These are phyloP conservation scores for Chaetops frenatus DNA, from an alignment of 2,113 vertebrate genomes.

Conservation along the genomic window DNA sequence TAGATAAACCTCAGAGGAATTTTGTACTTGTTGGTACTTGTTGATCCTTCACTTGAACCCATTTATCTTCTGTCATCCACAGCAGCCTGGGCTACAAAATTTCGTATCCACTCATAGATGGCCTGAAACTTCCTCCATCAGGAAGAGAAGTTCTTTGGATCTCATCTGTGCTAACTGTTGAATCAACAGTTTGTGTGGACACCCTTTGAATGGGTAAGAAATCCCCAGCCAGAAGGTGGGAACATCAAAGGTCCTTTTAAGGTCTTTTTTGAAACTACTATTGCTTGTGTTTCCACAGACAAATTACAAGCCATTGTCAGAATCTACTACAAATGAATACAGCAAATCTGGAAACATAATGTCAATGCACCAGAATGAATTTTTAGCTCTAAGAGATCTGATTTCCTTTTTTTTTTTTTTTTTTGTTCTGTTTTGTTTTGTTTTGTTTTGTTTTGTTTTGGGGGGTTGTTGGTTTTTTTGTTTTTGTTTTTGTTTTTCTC, in stretches of 20 bases:
- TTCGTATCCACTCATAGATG: neutral
- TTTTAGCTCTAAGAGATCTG: neutral
- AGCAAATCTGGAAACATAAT: neutral
- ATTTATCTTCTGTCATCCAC: neutral
- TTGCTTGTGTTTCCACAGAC: neutral
- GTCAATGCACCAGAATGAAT: neutral
- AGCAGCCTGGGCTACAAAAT: neutral
- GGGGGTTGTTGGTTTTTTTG: neutral
- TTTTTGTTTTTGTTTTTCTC: neutral
- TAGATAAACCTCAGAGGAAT: neutral
- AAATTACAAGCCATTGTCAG: neutral
- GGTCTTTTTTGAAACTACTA: neutral
- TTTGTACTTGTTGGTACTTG: neutral
- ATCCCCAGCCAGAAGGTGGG: neutral
- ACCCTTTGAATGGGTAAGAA: neutral
- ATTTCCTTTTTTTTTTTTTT: neutral
- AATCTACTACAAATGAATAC: neutral
- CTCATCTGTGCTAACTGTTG: neutral
- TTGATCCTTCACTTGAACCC: neutral
- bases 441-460: too few species aligned
- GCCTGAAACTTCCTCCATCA: neutral
- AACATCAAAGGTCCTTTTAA: neutral
- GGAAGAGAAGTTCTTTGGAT: neutral
- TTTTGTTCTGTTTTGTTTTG: too few species aligned
- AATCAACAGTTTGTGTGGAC: neutral